Evolutionary conservation across 1,140 invertebrate genomes (phyloP).

Genomic region (Drosophila mayri): DNA sequence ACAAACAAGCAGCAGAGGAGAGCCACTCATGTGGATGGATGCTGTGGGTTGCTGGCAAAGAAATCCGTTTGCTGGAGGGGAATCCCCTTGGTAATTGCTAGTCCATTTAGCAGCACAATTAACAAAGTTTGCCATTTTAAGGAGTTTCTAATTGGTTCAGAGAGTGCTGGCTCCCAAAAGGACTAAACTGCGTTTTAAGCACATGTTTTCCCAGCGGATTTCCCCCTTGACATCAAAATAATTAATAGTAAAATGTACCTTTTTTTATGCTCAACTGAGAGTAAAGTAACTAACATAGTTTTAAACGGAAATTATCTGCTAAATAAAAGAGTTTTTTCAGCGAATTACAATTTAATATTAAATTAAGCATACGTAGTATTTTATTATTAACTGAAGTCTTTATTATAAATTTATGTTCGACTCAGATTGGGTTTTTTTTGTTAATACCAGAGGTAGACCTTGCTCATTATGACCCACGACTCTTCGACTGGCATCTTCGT

Average conservation of each 20-base stretch:
- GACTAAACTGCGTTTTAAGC: conserved; percentile 44
- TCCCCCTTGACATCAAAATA: not conserved
- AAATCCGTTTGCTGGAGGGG: conserved; percentile 34
- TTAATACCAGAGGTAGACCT: not conserved
- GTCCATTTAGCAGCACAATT: conserved; percentile 54
- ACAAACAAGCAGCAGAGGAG: conserved; percentile 12
- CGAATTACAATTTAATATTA: not conserved
- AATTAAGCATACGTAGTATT: no score
- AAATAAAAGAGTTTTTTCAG: not conserved
- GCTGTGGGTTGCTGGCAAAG: not conserved
- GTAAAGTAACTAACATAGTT: not conserved
- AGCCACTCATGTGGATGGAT: conserved; percentile 15
- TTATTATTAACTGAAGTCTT: not conserved
- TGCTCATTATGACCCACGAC: not conserved
- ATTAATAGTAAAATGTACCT: not conserved
- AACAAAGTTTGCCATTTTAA: conserved; percentile 52
- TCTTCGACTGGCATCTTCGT: no score
- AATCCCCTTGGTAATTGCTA: conserved; percentile 50
- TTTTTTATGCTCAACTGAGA: no score
- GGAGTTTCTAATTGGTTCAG: conserved; percentile 38
- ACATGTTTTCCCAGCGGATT: conserved; percentile 9
- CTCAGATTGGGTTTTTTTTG: not conserved
- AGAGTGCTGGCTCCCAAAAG: conserved; percentile 9
- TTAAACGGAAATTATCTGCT: not conserved
- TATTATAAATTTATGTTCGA: not conserved